These are phyloP conservation scores for Poecilia gillii DNA, from an alignment of 2,797 vertebrate genomes.

Conservation along the genomic window DNA sequence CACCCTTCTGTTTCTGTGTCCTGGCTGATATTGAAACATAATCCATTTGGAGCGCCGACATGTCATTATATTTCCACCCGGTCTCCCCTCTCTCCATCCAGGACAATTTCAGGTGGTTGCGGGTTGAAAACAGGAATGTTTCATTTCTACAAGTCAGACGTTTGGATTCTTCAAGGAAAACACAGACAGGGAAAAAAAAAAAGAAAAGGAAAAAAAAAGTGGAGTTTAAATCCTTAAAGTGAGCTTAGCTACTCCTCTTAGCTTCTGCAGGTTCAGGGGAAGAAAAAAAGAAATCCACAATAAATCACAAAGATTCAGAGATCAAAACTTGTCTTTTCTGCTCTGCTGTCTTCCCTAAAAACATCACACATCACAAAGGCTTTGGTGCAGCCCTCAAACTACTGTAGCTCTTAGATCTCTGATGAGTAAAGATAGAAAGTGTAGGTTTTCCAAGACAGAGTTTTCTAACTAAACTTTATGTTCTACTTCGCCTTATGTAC, in stretches of 20 bases:
- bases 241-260: constrained; percentile 21
- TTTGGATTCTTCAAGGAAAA: constrained; percentile 27
- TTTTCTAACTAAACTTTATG: constrained; percentile 12
- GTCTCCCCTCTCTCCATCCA: constrained; percentile 47
- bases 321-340: constrained; percentile 43
- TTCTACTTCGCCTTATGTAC: constrained; percentile 2
- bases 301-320: constrained; percentile 40
- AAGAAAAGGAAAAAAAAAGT: constrained; percentile 7
- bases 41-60: constrained; percentile 84
- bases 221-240: constrained; percentile 41
- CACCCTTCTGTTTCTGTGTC: constrained; percentile 69
- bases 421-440: constrained; percentile 20
- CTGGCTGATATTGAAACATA: constrained; percentile 85
- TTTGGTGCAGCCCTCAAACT: constrained; percentile 18
- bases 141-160: constrained; percentile 67
- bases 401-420: constrained; percentile 22
- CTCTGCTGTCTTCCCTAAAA: constrained; percentile 29
- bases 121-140: constrained; percentile 66
- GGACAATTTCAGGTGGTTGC: constrained; percentile 72
- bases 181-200: not conserved
- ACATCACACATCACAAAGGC: constrained; percentile 34
- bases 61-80: constrained; percentile 78
- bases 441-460: constrained; percentile 4
- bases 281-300: constrained; percentile 12
- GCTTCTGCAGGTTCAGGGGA: constrained; percentile 23